These are phyloP conservation scores for Vanessa tameamea DNA, from an alignment of 1,140 invertebrate genomes.

Conservation along the genomic window DNA sequence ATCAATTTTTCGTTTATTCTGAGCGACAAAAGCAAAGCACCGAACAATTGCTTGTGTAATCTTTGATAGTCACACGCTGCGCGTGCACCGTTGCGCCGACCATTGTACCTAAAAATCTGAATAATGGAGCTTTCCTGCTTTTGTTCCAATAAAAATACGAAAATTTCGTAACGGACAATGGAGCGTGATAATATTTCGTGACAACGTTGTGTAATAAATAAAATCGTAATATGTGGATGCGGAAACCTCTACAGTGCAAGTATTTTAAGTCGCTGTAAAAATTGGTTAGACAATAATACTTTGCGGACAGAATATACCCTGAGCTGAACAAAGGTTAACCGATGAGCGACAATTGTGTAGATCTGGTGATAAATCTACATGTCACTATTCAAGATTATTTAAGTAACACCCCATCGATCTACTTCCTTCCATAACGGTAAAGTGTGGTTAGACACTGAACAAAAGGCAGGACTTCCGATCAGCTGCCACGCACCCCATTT, in stretches of 20 bases:
- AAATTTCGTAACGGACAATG: slow-evolving; percentile 69
- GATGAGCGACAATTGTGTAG: neutral
- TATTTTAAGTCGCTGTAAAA: neutral
- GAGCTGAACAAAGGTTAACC: neutral
- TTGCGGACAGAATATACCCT: neutral
- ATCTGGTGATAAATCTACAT: slow-evolving; percentile 3
- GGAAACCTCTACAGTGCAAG: neutral
- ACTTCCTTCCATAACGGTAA: slow-evolving; percentile 65
- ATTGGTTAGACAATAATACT: neutral
- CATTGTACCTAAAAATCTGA: slow-evolving; percentile 69
- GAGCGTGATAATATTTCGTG: slow-evolving; percentile 60
- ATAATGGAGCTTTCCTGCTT: slow-evolving; percentile 71
- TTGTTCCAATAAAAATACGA: slow-evolving; percentile 68
- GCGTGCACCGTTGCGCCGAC: slow-evolving; percentile 61
- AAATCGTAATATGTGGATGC: slow-evolving; percentile 8
- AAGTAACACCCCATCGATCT: slow-evolving; percentile 43
- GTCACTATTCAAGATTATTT: slow-evolving; percentile 4
- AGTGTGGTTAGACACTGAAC: slow-evolving; percentile 63
- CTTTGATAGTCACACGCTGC: slow-evolving; percentile 75
- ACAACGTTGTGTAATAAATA: slow-evolving; percentile 40
- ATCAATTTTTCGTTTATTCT: slow-evolving; percentile 48
- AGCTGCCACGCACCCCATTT: slow-evolving; percentile 67
- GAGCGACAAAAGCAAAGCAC: slow-evolving; percentile 60
- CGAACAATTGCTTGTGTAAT: slow-evolving; percentile 67
- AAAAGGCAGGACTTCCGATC: slow-evolving; percentile 78